phyloP scores from a whole-genome alignment of 2,888 invertebrate species.

The Barypeithes pellucidus region DNA sequence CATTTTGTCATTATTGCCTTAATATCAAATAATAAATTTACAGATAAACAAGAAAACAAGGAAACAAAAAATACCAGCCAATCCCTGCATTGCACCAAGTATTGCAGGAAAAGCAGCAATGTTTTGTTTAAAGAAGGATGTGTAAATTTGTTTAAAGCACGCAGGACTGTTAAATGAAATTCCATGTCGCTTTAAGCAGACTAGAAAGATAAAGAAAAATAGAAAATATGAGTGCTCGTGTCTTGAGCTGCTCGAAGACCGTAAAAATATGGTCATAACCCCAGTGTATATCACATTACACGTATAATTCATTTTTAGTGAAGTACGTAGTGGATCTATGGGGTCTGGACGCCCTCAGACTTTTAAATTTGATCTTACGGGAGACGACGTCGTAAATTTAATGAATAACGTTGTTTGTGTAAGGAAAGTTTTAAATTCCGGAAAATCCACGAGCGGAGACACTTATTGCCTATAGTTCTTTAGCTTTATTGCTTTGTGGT shows the following conservation, averaged over 20 bases:
- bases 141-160: neutral
- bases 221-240: constrained; percentile 19
- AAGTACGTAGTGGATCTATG: constrained; percentile 34
- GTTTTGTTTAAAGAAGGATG: too few species aligned
- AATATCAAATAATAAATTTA: too few species aligned
- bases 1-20: too few species aligned
- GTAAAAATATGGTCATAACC: constrained; percentile 45
- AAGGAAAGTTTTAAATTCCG: constrained; percentile 1
- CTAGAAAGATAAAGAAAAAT: constrained; percentile 19
- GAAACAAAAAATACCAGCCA: too few species aligned
- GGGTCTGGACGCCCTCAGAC: constrained; percentile 33
- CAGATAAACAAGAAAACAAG: too few species aligned
- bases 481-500: constrained; percentile 5
- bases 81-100: too few species aligned
- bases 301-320: constrained; percentile 45
- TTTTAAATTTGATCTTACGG: constrained; percentile 40
- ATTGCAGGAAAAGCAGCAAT: too few species aligned
- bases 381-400: constrained; percentile 23
- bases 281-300: constrained; percentile 47
- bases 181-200: neutral
- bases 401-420: constrained; percentile 15
- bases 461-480: constrained; percentile 1
- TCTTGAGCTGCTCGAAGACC: constrained; percentile 36
- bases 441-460: neutral
- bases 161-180: constrained; percentile 2